phyloP scores from a whole-genome alignment of 2,888 invertebrate genomes.

The Diaphora mendica region DNA sequence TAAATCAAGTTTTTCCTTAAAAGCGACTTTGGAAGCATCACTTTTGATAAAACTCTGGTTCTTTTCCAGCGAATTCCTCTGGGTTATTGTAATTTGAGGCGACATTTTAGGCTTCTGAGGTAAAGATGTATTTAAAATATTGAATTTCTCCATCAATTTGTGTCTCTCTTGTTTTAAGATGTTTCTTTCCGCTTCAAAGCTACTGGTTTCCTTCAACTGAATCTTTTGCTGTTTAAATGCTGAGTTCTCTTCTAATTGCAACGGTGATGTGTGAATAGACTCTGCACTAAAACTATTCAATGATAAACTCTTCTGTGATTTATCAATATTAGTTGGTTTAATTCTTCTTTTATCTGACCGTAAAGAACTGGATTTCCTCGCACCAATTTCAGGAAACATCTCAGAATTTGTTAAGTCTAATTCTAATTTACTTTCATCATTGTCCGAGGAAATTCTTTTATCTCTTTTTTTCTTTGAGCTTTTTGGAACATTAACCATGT shows the following conservation, averaged over 20 bases:
- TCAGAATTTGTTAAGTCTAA: slow-evolving; percentile 77
- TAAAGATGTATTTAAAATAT: slow-evolving; percentile 68
- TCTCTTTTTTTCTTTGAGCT: slow-evolving; percentile 74
- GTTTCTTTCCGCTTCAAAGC: slow-evolving; percentile 75
- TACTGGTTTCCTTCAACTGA: slow-evolving; percentile 68
- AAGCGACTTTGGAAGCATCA: slow-evolving; percentile 76
- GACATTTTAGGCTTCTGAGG: slow-evolving; percentile 60
- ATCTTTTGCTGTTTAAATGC: slow-evolving; percentile 73
- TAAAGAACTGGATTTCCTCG: slow-evolving; percentile 72
- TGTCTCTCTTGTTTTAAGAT: slow-evolving; percentile 79
- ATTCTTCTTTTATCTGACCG: slow-evolving; percentile 77
- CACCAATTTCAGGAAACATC: slow-evolving; percentile 79
- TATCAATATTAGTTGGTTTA: slow-evolving; percentile 83
- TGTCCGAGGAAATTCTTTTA: slow-evolving; percentile 68
- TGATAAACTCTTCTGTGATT: slow-evolving; percentile 70
- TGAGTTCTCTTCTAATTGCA: slow-evolving; percentile 71
- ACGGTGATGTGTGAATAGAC: slow-evolving; percentile 67
- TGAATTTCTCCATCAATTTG: slow-evolving; percentile 82
- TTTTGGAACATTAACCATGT: slow-evolving; percentile 68
- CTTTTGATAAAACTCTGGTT: slow-evolving; percentile 70
- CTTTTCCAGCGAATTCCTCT: slow-evolving; percentile 64
- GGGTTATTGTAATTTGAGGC: slow-evolving; percentile 72
- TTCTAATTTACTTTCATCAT: slow-evolving; percentile 61
- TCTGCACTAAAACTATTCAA: slow-evolving; percentile 74
- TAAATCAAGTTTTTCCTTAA: slow-evolving; percentile 83